Evolutionary conservation across 1,140 invertebrate species (phyloP).

Genomic region (Scaptodrosophila lebanonensis): DNA sequence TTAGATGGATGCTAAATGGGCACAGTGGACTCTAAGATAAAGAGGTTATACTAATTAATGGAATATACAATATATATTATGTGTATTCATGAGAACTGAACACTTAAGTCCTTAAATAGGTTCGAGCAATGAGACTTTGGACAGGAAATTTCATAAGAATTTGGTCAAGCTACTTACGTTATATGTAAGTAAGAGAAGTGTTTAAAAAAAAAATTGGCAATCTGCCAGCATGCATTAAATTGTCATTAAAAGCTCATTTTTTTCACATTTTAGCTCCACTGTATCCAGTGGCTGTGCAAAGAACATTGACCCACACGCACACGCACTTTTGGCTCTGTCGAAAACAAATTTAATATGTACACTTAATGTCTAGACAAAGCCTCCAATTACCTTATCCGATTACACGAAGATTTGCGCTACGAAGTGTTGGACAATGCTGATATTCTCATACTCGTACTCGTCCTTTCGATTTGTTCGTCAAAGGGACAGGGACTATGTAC

Average conservation of each 20-base stretch:
- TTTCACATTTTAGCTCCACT: too few species aligned
- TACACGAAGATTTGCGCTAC: constrained; percentile 73
- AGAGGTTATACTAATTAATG: neutral
- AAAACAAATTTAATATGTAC: constrained; percentile 74
- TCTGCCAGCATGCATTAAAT: too few species aligned
- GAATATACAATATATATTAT: neutral
- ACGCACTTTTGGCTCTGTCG: constrained; percentile 37
- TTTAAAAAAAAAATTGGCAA: too few species aligned
- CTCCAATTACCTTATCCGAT: constrained; percentile 77
- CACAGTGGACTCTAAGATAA: constrained; percentile 17
- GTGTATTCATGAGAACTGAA: neutral
- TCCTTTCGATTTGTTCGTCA: neutral
- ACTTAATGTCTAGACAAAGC: constrained; percentile 77
- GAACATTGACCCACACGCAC: constrained; percentile 9
- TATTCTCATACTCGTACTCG: neutral
- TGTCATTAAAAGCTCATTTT: too few species aligned
- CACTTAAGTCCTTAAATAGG: too few species aligned
- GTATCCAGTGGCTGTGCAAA: constrained; percentile 24
- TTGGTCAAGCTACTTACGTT: too few species aligned
- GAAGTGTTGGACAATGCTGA: constrained; percentile 49
- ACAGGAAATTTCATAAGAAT: too few species aligned
- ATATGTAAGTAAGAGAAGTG: too few species aligned
- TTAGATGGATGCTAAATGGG: constrained; percentile 4
- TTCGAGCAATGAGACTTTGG: too few species aligned
- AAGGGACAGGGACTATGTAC: constrained; percentile 10